Evolutionary conservation across 2,888 invertebrate species (phyloP), one percentile per base, ranked within the genome.

Genomic region (Sinohyriopsis cumingii): DNA sequence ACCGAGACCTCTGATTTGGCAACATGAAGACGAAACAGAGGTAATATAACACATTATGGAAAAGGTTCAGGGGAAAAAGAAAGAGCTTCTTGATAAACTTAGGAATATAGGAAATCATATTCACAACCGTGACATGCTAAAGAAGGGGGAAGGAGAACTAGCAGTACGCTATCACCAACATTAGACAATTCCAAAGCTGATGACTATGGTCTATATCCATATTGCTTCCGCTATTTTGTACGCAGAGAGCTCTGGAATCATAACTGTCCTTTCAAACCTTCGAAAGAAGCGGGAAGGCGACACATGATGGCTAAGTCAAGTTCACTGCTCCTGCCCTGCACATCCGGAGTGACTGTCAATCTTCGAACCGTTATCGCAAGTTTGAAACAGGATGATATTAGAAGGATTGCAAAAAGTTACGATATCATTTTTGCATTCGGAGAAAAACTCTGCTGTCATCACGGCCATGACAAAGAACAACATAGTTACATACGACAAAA

Each of bases 91-190:
- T 33, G 65, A 65, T 33, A 59, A 59, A 59, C 1, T 65, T 6
- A 57, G 65, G 20, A 65, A 65, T 65, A 15, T 65, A 28, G 65
- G 65, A 12, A 65, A 65, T 33, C 45, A 57, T 57, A 15, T 65
- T 4, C 59, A 65, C 45, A 65, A 65, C 65, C 45, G n/a, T 15
- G 19, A 59, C 33, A 53, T 65, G 20, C 7, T 57, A 59, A 25
- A 59, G n/a, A n/a, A 20, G 5, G 65, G 65, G 1, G 25, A 20
- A 22, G 65, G 65, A 6, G 22, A 59, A 45, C 53, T 65, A 22
- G 33, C 53, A 53, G 65, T 65, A 33, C 5, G 18, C 5, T 59
- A 65, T 53, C 18, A 53, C 65, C 65, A 22, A 20, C n/a, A 5
- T 22, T 59, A 1, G 20, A 57, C 3, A 19, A 7, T 4, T 20